Percentiles rank a stretch among this genome's conserved stretches.
Evolutionary conservation across 2,113 vertebrate species (phyloP).

Genomic region (Brienomyrus longianalis): DNA sequence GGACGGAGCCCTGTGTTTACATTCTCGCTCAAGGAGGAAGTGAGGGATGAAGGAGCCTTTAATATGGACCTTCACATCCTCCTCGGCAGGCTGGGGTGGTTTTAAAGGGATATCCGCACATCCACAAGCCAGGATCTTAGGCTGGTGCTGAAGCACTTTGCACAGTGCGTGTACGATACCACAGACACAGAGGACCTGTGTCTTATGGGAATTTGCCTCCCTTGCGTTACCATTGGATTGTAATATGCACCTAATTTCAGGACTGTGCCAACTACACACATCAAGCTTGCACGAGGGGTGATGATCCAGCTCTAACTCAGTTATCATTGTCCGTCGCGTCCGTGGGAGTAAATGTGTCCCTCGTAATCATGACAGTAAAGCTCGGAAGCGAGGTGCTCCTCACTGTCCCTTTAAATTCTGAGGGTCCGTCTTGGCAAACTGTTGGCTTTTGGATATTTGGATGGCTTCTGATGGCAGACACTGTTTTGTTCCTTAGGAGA

Average conservation of each 20-base stretch:
- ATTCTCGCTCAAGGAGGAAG: constrained; percentile 84
- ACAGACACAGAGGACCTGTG: not conserved
- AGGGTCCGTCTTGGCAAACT: not conserved
- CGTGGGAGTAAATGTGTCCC: not conserved
- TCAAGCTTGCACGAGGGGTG: not conserved
- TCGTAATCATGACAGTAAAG: not conserved
- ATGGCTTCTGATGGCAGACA: not conserved
- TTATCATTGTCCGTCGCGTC: not conserved
- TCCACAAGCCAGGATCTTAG: constrained; percentile 11
- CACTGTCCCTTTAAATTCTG: not conserved
- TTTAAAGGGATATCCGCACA: constrained; percentile 56
- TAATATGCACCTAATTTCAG: not conserved
- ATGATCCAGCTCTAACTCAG: not conserved
- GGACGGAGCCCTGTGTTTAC: constrained; percentile 85
- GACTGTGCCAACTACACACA: not conserved
- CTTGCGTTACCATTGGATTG: not conserved
- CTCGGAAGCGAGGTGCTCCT: not conserved
- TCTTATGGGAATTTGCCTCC: not conserved
- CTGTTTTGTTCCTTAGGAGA: not conserved
- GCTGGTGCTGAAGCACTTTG: constrained; percentile 27
- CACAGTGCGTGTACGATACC: not conserved
- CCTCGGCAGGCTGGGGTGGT: constrained; percentile 60
- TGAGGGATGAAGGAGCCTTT: constrained; percentile 76
- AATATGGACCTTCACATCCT: constrained; percentile 66
- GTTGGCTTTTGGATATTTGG: not conserved